Evolutionary conservation across 2,113 vertebrate genomes (phyloP), one percentile per base, ranked within the genome.

Genomic region (Anseranas semipalmata): DNA sequence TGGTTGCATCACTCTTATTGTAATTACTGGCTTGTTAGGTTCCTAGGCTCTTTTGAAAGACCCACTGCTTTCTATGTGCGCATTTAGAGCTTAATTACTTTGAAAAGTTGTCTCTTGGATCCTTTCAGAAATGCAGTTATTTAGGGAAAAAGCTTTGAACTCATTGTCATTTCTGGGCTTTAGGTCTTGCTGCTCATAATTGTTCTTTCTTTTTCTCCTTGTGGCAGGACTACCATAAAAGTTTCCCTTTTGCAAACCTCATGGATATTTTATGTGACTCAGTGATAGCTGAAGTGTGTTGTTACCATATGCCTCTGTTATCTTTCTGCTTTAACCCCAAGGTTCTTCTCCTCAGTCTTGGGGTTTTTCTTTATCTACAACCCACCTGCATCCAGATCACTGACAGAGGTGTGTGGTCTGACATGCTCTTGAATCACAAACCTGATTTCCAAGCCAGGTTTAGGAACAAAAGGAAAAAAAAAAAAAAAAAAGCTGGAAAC

Each of bases 221-320:
- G 71, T 35, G 50, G 43, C 32, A 66, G 50, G 18, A 45, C 52
- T 70, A 4, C 19, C 11, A 12, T 20, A 10, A 16, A 27, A 50
- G 18, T 25, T 72, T 78, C 24, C n/a, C 48, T 52, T 80, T 32
- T 68, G 70, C 56, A 74, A 8, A 33, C 25, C 63, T 59, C 6
- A 1, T 6, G 41, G 14, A 18, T 50, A 22, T 37, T 60, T 53
- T 79, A 24, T 1, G 3, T 21, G 35, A 10, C 12, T 24, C 39
- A 58, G 35, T 60, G 56, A 68, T 19, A 12, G 5, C 27, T 18
- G 20, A 56, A 24, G 33, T 55, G 19, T 22, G 7, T 15, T 11
- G 7, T 52, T 75, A 10, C 53, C 0, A 0, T 24, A 0, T 12
- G 8, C 15, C 30, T 77, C 52, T 55, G 1, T 46, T 20, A 4